These are phyloP conservation scores for Drosophila ezoana DNA, from an alignment of 2,888 invertebrate species.

Conservation along the genomic window DNA sequence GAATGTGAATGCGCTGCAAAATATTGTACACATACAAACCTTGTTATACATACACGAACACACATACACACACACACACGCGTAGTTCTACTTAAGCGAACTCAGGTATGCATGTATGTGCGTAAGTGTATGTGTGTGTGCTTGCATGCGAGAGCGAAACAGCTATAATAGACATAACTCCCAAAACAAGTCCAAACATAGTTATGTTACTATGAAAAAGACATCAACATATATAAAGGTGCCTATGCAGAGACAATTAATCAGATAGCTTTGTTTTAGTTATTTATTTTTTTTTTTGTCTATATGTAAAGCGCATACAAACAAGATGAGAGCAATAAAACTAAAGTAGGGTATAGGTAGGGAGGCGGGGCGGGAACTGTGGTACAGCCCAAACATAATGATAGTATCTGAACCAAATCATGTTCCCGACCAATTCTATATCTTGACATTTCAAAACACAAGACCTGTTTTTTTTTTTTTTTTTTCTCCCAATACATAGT, in stretches of 20 bases:
- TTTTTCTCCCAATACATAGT: conserved; percentile 30
- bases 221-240: neutral
- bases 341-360: neutral
- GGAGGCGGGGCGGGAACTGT: too few species aligned
- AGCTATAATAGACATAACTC: conserved; percentile 56
- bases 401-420: neutral
- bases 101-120: conserved; percentile 14
- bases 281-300: conserved; percentile 20
- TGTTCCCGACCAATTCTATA: neutral
- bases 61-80: conserved; percentile 32
- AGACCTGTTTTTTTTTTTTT: conserved; percentile 34
- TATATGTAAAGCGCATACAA: conserved; percentile 19
- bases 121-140: conserved; percentile 25
- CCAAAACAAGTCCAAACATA: conserved; percentile 33
- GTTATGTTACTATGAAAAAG: neutral
- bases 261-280: conserved; percentile 18
- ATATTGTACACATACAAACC: conserved; percentile 41
- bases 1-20: conserved; percentile 72
- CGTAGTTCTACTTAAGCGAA: conserved; percentile 22
- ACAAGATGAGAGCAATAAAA: conserved; percentile 9
- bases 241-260: conserved; percentile 8
- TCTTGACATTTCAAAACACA: conserved; percentile 19
- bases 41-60: conserved; percentile 53
- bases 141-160: conserved; percentile 57
- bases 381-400: neutral